Evolutionary conservation across 2,113 vertebrate genomes (phyloP), one percentile per base, ranked within the genome.

Genomic region (Corynorhinus townsendii): DNA sequence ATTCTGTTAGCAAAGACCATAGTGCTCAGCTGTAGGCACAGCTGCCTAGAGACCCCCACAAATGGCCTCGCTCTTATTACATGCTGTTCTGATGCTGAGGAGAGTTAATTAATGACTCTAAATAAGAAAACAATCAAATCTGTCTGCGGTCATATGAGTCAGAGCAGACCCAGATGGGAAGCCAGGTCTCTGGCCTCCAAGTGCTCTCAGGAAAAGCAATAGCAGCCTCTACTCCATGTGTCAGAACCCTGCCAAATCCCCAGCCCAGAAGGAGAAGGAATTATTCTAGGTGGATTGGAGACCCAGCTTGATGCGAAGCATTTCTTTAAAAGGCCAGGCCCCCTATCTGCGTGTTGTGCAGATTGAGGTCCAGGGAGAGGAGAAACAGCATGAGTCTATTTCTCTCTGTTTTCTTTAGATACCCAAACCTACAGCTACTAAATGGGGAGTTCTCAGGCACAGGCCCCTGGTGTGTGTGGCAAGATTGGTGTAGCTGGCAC

Each of bases 41-140:
- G 52, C 95, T 96, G 59, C 85, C 49, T 92, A 90, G 95, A 95
- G 95, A 96, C 86, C 94, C 91, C 90, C 15, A 85, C 77, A 96
- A 96, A 97, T 92, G 69, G 88, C 64, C 45, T 96, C 59, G 15
- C 68, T 96, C 90, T 95, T 97, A 95, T 96, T 97, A 96, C 88
- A 92, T 95, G 93, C 85, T 97, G 95, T 97, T 96, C 93, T 93
- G 79, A 90, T 96, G 92, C 92, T 84, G 56, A 71, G 79, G 72
- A 97, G 92, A 97, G 79, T 93, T 96, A 93, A 95, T 97, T 96
- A 97, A 97, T 97, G 88, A 91, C 77, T 97, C 92, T 95, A 95
- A 97, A 97, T 96, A 97, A 96, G 97, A 97, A 97, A 97, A 96
- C 90, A 96, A 97, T 97, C 95, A 96, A 96, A 97, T 97, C 92